Evolutionary conservation across 2,888 invertebrate genomes (phyloP).

Genomic region (Morpho deidamia): DNA sequence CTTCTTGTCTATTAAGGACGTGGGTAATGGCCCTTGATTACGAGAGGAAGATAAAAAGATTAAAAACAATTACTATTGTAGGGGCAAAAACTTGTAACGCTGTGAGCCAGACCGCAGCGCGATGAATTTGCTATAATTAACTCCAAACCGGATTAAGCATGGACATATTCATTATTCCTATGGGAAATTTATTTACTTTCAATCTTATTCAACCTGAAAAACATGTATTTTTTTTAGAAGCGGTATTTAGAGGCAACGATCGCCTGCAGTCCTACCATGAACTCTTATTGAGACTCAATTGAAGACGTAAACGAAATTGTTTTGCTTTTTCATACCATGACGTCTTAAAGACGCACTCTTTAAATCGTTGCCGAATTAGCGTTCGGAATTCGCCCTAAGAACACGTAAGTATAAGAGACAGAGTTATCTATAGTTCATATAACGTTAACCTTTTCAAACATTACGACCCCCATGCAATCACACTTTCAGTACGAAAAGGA

Average conservation of each 20-base stretch:
- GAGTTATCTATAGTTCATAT: no score
- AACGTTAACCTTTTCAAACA: no score
- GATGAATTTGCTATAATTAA: conserved; percentile 12
- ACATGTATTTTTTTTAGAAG: background rate
- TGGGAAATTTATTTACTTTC: conserved; percentile 16
- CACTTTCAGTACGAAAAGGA: no score
- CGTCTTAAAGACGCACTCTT: no score
- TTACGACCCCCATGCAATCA: no score
- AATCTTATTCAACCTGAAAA: conserved; percentile 1
- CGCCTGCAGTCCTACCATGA: no score
- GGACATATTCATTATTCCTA: conserved; percentile 5
- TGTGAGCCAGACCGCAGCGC: conserved; percentile 1
- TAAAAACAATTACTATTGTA: background rate
- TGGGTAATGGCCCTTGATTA: background rate
- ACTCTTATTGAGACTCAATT: no score
- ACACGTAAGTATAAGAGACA: no score
- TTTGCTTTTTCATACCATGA: no score
- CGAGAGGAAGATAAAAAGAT: background rate
- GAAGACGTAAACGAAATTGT: no score
- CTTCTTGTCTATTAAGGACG: background rate
- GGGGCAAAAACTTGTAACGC: conserved; percentile 12
- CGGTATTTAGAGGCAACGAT: background rate
- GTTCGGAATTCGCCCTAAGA: no score
- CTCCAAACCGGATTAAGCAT: conserved; percentile 8
- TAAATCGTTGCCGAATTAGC: no score